Evolutionary conservation across 2,888 invertebrate genomes (phyloP).

Genomic region (Dynastes hyllus): DNA sequence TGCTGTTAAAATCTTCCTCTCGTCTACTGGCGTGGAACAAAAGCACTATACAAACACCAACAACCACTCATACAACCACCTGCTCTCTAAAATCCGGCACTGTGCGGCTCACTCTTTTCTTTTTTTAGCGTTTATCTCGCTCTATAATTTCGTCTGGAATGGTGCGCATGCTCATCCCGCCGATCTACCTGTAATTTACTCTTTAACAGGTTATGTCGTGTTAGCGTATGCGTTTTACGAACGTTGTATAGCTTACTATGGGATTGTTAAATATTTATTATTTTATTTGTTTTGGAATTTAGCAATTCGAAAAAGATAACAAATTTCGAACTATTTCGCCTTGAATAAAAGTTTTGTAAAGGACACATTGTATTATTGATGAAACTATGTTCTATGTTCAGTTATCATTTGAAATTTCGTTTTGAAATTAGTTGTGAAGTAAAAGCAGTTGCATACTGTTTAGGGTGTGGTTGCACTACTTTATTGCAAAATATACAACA

Average conservation of each 20-base stretch:
- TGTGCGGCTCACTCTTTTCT: slow-evolving; percentile 19
- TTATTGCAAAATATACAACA: background rate
- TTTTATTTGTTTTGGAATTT: background rate
- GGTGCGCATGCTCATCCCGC: background rate
- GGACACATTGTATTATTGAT: no score
- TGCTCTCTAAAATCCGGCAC: slow-evolving; percentile 36
- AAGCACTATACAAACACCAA: slow-evolving; percentile 38
- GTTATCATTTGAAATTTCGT: no score
- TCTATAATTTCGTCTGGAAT: slow-evolving; percentile 7
- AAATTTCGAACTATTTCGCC: no score
- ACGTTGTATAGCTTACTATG: background rate
- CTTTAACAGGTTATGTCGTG: slow-evolving; percentile 12
- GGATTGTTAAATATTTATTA: background rate
- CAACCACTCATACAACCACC: slow-evolving; percentile 38
- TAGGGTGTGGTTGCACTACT: background rate
- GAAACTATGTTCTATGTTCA: no score
- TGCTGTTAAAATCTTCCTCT: slow-evolving; percentile 19
- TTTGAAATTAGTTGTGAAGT: background rate
- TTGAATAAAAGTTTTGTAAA: no score
- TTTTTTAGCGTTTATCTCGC: slow-evolving; percentile 24
- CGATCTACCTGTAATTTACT: slow-evolving; percentile 19
- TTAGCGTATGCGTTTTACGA: background rate
- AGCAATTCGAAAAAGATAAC: background rate
- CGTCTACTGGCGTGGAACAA: slow-evolving; percentile 18
- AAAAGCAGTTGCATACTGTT: background rate